Percentiles rank a stretch among this genome's conserved stretches.
Evolutionary conservation across 1,140 invertebrate species (phyloP).

Genomic region (Aphelenchoides avenae): DNA sequence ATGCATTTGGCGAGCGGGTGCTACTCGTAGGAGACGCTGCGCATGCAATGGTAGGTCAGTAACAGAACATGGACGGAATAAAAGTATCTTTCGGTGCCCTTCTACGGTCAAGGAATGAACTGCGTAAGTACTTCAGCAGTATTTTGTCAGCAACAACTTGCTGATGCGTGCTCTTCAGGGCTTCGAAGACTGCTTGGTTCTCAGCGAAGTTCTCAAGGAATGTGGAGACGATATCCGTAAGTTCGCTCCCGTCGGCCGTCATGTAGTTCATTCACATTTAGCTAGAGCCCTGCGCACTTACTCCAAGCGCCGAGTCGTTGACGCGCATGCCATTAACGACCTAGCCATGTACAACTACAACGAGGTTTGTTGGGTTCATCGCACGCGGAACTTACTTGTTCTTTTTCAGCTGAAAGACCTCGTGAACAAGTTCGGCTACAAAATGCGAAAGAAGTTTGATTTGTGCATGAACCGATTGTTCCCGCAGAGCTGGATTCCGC

Average conservation of each 20-base stretch:
- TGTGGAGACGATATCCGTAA: constrained; percentile 47
- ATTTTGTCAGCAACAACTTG: not conserved
- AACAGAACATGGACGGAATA: too few relatives aligned
- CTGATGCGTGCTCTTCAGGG: constrained; percentile 67
- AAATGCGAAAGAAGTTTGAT: constrained; percentile 78
- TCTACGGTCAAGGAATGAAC: constrained; percentile 99
- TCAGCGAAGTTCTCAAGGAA: constrained; percentile 72
- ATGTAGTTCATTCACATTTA: constrained; percentile 27
- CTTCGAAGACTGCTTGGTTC: constrained; percentile 87
- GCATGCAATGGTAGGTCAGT: too few relatives aligned
- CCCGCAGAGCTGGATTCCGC: constrained; percentile 78
- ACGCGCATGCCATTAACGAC: constrained; percentile 88
- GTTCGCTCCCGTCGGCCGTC: constrained; percentile 5
- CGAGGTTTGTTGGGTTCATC: constrained; percentile 74
- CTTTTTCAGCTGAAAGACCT: constrained; percentile 77
- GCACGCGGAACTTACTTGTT: not conserved
- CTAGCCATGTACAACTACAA: constrained; percentile 89
- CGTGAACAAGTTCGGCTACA: constrained; percentile 74
- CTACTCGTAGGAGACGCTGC: constrained; percentile 83
- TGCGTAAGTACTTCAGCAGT: constrained; percentile 66
- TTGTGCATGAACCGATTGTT: constrained; percentile 71
- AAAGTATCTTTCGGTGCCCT: constrained; percentile 87
- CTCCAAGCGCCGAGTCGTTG: constrained; percentile 69
- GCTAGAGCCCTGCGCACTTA: constrained; percentile 63
- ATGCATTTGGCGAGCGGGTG: constrained; percentile 71